Conservation (phyloP, 2,113 vertebrate species). For the Macaca mulatta region DNA sequence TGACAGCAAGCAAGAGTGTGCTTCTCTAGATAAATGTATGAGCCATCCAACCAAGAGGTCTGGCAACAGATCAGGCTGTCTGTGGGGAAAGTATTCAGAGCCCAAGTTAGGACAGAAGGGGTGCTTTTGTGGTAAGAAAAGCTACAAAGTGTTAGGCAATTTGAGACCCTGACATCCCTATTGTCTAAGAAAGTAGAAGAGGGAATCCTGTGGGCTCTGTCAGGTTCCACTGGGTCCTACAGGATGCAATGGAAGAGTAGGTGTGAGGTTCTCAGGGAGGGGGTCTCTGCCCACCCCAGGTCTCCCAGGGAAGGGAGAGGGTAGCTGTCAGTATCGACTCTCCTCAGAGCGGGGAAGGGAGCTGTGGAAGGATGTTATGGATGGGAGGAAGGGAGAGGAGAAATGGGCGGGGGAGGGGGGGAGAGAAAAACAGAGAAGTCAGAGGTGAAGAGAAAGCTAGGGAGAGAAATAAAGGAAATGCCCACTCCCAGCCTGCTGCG, state of each 20-base stretch:
- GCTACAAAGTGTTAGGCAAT: conserved; percentile 3
- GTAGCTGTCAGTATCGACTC: conserved; percentile 53
- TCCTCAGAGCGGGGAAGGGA: conserved; percentile 77
- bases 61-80: background rate
- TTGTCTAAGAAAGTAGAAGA: conserved; percentile 24
- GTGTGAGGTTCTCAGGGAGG: background rate
- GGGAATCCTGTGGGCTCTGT: background rate
- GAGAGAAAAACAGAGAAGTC: conserved; percentile 76
- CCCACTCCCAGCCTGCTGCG: background rate
- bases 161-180: conserved; percentile 41
- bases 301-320: conserved; percentile 74
- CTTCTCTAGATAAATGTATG: conserved; percentile 1
- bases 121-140: conserved; percentile 33
- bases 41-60: background rate
- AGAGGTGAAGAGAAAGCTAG: conserved; percentile 68
- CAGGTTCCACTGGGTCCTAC: conserved; percentile 23
- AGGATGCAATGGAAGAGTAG: background rate
- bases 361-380: conserved; percentile 64
- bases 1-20: conserved; percentile 21
- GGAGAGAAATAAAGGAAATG: conserved; percentile 32
- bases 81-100: background rate
- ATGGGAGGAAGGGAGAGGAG: conserved; percentile 56
- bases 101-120: background rate
- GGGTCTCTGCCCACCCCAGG: background rate
- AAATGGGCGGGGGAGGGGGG: background rate